Percentiles rank a stretch among this genome's conserved stretches.
These are phyloP conservation scores for Halictus rubicundus DNA, from an alignment of 1,140 invertebrate genomes.

Conservation along the genomic window DNA sequence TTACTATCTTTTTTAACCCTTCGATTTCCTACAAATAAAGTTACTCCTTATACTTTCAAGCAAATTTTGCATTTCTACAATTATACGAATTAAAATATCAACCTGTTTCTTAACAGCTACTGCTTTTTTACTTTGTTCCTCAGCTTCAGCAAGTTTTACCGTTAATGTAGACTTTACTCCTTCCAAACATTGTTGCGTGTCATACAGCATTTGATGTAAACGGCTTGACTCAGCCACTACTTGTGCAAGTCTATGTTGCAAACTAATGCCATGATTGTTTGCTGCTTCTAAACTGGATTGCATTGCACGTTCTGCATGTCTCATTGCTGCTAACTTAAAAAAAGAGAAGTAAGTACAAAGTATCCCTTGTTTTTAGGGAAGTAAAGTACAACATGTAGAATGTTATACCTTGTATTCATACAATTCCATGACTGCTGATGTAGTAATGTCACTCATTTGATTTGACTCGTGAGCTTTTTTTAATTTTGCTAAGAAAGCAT, in stretches of 20 bases:
- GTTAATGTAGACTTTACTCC: slow-evolving; percentile 67
- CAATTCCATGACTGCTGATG: slow-evolving; percentile 86
- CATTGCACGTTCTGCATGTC: slow-evolving; percentile 79
- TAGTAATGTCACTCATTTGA: slow-evolving; percentile 81
- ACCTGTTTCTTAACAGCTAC: slow-evolving; percentile 64
- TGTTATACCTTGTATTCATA: slow-evolving; percentile 84
- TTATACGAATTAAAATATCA: slow-evolving; percentile 7
- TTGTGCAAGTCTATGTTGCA: slow-evolving; percentile 80
- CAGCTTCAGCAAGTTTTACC: slow-evolving; percentile 59
- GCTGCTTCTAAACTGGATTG: slow-evolving; percentile 81
- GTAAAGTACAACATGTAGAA: background rate
- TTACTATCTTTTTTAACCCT: slow-evolving; percentile 69
- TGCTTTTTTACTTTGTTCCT: slow-evolving; percentile 64
- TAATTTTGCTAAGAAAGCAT: slow-evolving; percentile 79
- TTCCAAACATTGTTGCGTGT: slow-evolving; percentile 80
- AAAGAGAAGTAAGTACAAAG: slow-evolving; percentile 9
- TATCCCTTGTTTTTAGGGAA: background rate
- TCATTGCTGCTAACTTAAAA: slow-evolving; percentile 78
- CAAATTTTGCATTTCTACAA: slow-evolving; percentile 19
- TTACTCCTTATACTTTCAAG: slow-evolving; percentile 19
- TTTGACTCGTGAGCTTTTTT: slow-evolving; percentile 74
- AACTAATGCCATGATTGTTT: slow-evolving; percentile 77
- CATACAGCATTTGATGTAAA: slow-evolving; percentile 80
- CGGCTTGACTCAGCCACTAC: slow-evolving; percentile 78
- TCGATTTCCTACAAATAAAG: slow-evolving; percentile 65